A percentile compares a stretch with the other conserved stretches of the same genome.
Conservation (phyloP, 2,888 invertebrate genomes). For the Asteroscopus sphinx region DNA sequence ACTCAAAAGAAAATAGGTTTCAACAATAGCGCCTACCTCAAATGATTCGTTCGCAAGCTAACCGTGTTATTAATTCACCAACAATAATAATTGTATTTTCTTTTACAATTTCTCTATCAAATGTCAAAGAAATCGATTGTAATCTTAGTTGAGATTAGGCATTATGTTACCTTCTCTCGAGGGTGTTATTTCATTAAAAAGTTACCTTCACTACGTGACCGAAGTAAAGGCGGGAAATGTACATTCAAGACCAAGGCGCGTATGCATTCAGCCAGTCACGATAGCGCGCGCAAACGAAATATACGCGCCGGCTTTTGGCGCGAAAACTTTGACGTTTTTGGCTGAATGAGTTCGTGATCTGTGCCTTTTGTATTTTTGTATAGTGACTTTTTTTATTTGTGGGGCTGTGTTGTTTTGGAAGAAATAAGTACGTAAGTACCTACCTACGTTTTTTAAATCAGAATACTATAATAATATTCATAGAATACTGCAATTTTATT, state of each 20-base stretch:
- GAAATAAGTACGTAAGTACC: constrained; percentile 32
- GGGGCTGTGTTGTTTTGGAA: constrained; percentile 38
- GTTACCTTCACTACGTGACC: constrained; percentile 48
- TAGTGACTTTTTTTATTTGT: constrained; percentile 42
- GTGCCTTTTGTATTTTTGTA: constrained; percentile 34
- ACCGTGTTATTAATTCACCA: neutral
- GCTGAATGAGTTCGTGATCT: constrained; percentile 43
- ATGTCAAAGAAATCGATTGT: constrained; percentile 46
- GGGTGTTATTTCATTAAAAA: constrained; percentile 52
- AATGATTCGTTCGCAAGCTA: neutral
- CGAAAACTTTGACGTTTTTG: constrained; percentile 51
- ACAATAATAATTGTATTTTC: constrained; percentile 8
- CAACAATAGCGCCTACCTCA: too few species aligned
- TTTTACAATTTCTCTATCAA: constrained; percentile 43
- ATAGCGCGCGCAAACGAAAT: constrained; percentile 45
- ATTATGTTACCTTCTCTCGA: constrained; percentile 46
- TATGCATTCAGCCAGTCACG: constrained; percentile 40
- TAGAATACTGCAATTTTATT: too few species aligned
- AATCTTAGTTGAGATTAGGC: constrained; percentile 23
- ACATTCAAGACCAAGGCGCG: constrained; percentile 48
- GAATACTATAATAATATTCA: too few species aligned
- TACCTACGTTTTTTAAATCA: neutral
- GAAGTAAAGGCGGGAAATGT: constrained; percentile 41
- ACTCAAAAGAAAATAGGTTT: too few species aligned
- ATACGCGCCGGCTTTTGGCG: constrained; percentile 52